Evolutionary conservation across 1,140 invertebrate genomes (phyloP), one percentile per base, ranked within the genome.

Genomic region (Euglossa dilemma): DNA sequence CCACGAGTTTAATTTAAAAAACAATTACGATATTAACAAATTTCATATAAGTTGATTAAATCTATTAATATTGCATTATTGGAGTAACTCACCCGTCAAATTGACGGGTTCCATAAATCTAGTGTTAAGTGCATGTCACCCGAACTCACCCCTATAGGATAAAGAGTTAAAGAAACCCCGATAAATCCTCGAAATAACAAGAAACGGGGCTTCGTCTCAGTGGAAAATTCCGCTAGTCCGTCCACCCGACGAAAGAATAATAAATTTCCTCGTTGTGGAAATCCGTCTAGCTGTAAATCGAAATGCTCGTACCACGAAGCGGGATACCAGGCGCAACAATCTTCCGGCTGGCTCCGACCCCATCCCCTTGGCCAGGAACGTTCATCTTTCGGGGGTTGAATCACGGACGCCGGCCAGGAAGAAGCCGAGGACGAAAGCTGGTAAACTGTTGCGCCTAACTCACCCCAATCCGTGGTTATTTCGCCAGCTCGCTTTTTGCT

Each of bases 391-490:
- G 18, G 11, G 23, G 57, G 16, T 61, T 69, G 73, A 56, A 71
- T 47, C 47, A 23, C 25, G 6, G 63, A 84, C n/a, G 54, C 36
- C 69, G 57, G 47, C 25, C n/a, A 72, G 56, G 59, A 59, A 78
- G 84, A 61, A 83, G 66, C 74, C 43, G 78, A 83, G 73, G 67
- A 47, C 61, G 64, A 77, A 77, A 83, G 73, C 84, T 79, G 23
- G 75, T 79, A 86, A 87, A 87, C 84, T 87, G 85, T 87, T 87
- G 85, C 85, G 80, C 63, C 43, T 52, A 47, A 81, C 63, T 20
- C 80, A 67, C 54, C 61, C 59, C 18, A 6, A 4, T 54, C 16
- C 18, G 11, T 28, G n/a, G 25, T 74, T 80, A 80, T 80, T 80
- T 80, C 79, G 47, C n/a, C 36, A 18, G 11, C 7, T 36, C 59